These are phyloP conservation scores for Anagrus nilaparvatae DNA, from an alignment of 1,140 invertebrate species.

Conservation along the genomic window DNA sequence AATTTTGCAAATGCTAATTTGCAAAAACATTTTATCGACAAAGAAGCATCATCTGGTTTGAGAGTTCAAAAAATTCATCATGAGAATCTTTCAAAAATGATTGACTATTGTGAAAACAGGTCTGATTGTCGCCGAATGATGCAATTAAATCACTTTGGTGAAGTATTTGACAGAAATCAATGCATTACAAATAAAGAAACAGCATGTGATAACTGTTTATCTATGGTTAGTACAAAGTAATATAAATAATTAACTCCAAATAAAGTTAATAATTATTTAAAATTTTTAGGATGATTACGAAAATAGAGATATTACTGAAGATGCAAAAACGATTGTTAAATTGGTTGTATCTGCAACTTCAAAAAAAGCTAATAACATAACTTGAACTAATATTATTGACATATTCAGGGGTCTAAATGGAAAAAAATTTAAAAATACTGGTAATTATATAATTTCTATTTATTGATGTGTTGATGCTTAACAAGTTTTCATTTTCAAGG, in stretches of 20 bases:
- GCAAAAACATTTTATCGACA: slow-evolving; percentile 61
- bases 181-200: slow-evolving; percentile 51
- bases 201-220: slow-evolving; percentile 85
- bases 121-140: slow-evolving; percentile 78
- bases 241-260: background rate
- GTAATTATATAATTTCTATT: too few species aligned
- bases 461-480: too few species aligned
- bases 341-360: too few species aligned
- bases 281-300: slow-evolving; percentile 31
- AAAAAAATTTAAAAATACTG: too few species aligned
- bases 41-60: slow-evolving; percentile 36
- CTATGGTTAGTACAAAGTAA: slow-evolving; percentile 43
- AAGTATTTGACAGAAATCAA: slow-evolving; percentile 63
- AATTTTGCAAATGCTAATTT: slow-evolving; percentile 70
- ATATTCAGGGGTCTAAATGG: too few species aligned
- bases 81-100: slow-evolving; percentile 81
- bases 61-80: slow-evolving; percentile 65
- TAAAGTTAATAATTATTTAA: background rate
- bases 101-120: slow-evolving; percentile 83
- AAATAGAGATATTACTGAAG: slow-evolving; percentile 66
- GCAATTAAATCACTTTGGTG: slow-evolving; percentile 90
- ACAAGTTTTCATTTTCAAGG: too few species aligned
- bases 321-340: slow-evolving; percentile 60
- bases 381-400: too few species aligned
- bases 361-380: too few species aligned